Base-by-base conservation (phyloP, 2,888 invertebrate genomes). In the Aplocera efformata region DNA sequence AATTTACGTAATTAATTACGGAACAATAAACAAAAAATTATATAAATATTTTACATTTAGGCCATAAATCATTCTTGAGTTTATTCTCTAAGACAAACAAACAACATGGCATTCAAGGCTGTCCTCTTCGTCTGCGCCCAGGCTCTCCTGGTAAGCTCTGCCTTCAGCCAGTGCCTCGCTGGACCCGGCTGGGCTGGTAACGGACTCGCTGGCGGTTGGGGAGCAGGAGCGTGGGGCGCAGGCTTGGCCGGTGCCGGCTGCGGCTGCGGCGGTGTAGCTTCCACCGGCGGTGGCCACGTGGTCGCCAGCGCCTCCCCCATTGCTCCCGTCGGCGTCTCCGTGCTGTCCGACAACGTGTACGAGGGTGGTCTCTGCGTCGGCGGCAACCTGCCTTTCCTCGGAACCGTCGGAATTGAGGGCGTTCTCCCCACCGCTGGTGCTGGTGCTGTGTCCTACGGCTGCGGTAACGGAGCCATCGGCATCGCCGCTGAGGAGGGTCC, bases 371-470 rank as follows among this genome's bases (percentile, higher is more conserved):
- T 70, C 4, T 42, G 53, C 5, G 58, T 63, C 3, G 39, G 49
- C 9, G 68, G 68, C 8, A 56, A 58, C 31, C 52, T 67, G 36
- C 67, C 67, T 3, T 61, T 68, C 40, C 38, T 60, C 7, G 61
- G 63, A 1, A 42, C 56, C 1, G 59, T 66, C 0, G 47, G 42
- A n/a, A 21, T 73, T 17, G 61, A 66, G 33, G 72, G 71, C 3
- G 50, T 43, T 9, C 31, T 71, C 5, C 72, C 70, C 1, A 61
- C 69, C 3, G 55, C 50, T 23, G 72, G 75, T 0, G 41, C 59
- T 29, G 67, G 67, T 21, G 48, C 55, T 1, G 60, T 71, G 7
- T 40, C 58, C 0, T 70, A 69, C 28, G 61, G 68, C 6, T 67
- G 69, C 32, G 73, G 72, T 2, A 47, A 42, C 36, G 58, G 60